Evolutionary conservation across 1,140 invertebrate genomes (phyloP), one percentile per base, ranked within the genome.

Genomic region (Lordiphosa collinella): DNA sequence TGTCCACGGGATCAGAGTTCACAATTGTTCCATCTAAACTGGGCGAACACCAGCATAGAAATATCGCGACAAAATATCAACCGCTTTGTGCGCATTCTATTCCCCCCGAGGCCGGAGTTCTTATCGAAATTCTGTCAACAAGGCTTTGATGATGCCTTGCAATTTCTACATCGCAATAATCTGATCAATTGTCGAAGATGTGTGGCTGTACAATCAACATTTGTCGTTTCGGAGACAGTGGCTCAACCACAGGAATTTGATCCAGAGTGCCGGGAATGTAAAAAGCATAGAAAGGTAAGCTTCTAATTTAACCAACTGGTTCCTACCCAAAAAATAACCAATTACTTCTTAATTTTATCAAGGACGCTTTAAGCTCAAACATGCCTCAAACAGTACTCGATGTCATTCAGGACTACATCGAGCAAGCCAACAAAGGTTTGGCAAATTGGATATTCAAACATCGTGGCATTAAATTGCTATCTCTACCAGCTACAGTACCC

Each of bases 101-200:
- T 99, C 89, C 98, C 98, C 14, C 97, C 98, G 1, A 95, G 95
- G 76, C 95, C 97, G 2, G 97, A 99, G 90, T 93, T 96, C 56
- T 89, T 97, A 12, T 97, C 96, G 56, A 96, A 96, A 73, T 98
- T 99, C 93, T 99, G 98, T 88, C 96, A 98, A 78, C 97, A 99
- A 90, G 98, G 97, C 12, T 99, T 99, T 88, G 97, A 99, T 74
- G 98, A 99, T 90, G 96, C 97, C 0, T 91, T 99, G 0, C 92
- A 94, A 50, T 99, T 98, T 90, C 90, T 99, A 41, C 96, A 98
- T 66, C 93, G 94, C 57, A 98, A 98, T 88, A 97, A 97, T 89
- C 90, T 97, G 46, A 96, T 97, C 51, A 95, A 93, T 63, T 97
- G 96, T 82, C 95, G 94, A 0, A 91, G 94, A 35, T 97, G 96